Base-by-base conservation (phyloP, 2,888 invertebrate genomes). In the Pomacea canaliculata region DNA sequence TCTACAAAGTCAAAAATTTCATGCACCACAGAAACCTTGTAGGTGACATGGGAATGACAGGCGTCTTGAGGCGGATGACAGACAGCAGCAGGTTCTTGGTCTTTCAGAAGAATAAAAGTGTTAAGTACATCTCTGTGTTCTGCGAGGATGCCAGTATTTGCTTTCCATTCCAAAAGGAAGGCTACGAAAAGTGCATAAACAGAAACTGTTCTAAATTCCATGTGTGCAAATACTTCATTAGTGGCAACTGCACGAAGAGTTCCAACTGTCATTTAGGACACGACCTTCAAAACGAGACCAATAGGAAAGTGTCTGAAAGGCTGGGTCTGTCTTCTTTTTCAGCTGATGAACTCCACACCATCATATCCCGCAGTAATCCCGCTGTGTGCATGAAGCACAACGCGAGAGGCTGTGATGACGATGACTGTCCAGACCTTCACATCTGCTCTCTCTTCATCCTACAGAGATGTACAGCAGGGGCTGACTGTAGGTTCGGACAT, bases 361-460 rank as follows among this genome's bases (percentile, higher is more conserved):
- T 71, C 27, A n/a, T 65, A 19, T 65, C 63, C 10, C 63, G 65
- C 37, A 71, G 71, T 46, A 23, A 48, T 19, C 71, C 71, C 12
- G 49, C 63, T 18, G 71, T 71, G 18, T 71, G 71, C 18, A 46
- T 23, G 12, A 71, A 49, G 49, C 51, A 63, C 49, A 65, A 65
- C 49, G 49, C 23, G 51, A 23, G 49, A 23, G 62, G n/a, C 5
- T 71, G 71, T 27, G 18, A 49, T 13, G 71, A 49, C 7, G 71
- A 71, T 13, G 10, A n/a, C n/a, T 71, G 71, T 63, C 63, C 71
- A 16, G 71, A 71, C n/a, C 63, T 71, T 19, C 71, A 71, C 62
- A 49, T 71, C 12, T 71, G 71, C 27, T 13, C 63, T 13, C n/a
- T 49, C 18, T 63, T 49, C 27, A 37, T 71, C 23, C 13, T 8